Conservation (phyloP, 2,113 vertebrate species). For the Dicaeum eximium region DNA sequence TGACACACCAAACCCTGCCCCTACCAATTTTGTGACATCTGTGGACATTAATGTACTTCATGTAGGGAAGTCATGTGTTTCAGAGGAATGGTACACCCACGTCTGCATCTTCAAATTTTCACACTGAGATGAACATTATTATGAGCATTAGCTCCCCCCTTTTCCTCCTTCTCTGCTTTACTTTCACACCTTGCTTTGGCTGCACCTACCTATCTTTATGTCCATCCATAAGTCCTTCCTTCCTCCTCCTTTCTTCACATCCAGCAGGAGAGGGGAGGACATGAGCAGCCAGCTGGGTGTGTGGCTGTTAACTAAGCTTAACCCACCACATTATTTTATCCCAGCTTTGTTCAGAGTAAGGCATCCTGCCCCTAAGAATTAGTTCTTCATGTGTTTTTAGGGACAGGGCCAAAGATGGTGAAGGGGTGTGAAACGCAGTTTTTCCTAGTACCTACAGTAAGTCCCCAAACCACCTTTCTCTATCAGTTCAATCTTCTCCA, state of each 20-base stretch:
- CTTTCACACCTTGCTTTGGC: not conserved
- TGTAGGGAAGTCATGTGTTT: not conserved
- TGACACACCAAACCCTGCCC: not conserved
- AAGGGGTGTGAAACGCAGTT: not conserved
- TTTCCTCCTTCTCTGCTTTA: not conserved
- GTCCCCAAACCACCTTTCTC: not conserved
- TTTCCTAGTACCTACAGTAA: not conserved
- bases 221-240: not conserved
- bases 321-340: not conserved
- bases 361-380: not conserved
- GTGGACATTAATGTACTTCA: not conserved
- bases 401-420: not conserved
- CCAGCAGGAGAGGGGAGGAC: not conserved
- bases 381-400: not conserved
- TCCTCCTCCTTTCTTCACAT: not conserved
- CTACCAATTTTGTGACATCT: not conserved
- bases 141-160: not conserved
- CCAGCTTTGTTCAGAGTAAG: not conserved
- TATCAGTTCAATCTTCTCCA: not conserved
- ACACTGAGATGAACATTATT: not conserved
- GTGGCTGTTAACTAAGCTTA: not conserved
- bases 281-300: not conserved
- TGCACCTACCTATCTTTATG: not conserved
- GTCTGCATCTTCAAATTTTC: not conserved
- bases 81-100: not conserved